Evolutionary conservation across 2,113 vertebrate genomes (phyloP).

Genomic region (Cinclus mexicanus): DNA sequence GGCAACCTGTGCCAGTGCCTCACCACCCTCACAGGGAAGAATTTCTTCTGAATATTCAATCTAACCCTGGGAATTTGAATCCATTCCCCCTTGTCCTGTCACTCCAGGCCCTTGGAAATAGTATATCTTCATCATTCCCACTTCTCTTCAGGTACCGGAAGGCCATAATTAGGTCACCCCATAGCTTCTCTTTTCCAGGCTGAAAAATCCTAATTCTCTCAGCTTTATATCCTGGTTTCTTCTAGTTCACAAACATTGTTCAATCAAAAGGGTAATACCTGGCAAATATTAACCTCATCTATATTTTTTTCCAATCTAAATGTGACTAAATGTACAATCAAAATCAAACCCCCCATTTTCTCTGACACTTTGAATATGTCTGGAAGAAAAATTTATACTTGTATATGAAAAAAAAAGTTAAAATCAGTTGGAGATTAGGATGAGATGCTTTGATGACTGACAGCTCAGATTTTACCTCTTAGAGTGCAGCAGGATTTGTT

Average conservation of each 20-base stretch:
- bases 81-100: not conserved
- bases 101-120: not conserved
- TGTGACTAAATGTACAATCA: not conserved
- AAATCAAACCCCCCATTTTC: not conserved
- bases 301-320: not conserved
- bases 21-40: fast-evolving
- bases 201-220: not conserved
- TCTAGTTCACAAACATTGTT: not conserved
- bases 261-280: not conserved
- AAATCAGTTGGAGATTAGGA: not conserved
- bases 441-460: not conserved
- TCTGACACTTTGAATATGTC: not conserved
- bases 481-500: not conserved
- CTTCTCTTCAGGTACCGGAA: not conserved
- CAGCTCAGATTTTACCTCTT: not conserved
- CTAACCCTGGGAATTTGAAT: not conserved
- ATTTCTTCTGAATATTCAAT: not conserved
- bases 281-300: not conserved
- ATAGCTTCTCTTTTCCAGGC: not conserved
- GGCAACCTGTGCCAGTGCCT: not conserved
- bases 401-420: not conserved
- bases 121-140: not conserved
- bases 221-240: not conserved
- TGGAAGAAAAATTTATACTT: not conserved
- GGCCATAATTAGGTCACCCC: too few relatives aligned